Base-by-base conservation (phyloP, 2,113 vertebrate species). In the Ophthalmolycus amberensis region DNA sequence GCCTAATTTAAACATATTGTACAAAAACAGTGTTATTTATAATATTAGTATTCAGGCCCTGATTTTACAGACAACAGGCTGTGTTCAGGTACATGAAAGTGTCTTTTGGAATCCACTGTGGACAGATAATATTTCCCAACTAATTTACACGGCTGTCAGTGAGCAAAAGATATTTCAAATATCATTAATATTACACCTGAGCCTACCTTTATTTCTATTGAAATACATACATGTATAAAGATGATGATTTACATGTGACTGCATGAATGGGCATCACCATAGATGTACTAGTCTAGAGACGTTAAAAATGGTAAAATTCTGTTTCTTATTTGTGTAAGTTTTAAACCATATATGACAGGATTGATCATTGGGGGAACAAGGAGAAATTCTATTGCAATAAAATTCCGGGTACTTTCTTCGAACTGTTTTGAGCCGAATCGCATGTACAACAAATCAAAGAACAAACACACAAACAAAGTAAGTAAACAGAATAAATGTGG, bases 371-470 rank as follows among this genome's bases (percentile, higher is more conserved):
- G 88, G 29, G 82, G 85, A 25, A 89, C 56, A 2, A 89, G 0
- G 0, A 89, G 22, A 77, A 77, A 87, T 64, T 75, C 82, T 2
- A 89, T 87, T 0, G 72, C 34, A 32, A 89, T 75, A 11, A 87
- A 87, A 44, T 83, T 85, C 10, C 32, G 7, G 0, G 50, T 8
- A 25, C 37, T 40, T 40, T 85, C 58, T 18, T 82, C 9, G 32
- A 85, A 5, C 0, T 16, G 0, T 40, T 52, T 27, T 16, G 67
- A 66, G 16, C 80, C 66, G 37, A 68, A 80, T 16, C 80, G 5
- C 8, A 75, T 56, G 9, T 77, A 77, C 59, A 87, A 2, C 29
- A 87, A 67, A 71, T 87, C 88, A 80, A 89, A 89, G 4, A 44
- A 8, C 4, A 80, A 3, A 40, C 2, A 72, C 1, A 9, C 11